Percentiles rank a stretch among this genome's conserved stretches.
Evolutionary conservation across 2,797 vertebrate genomes (phyloP).

Genomic region (Myripristis murdjan): DNA sequence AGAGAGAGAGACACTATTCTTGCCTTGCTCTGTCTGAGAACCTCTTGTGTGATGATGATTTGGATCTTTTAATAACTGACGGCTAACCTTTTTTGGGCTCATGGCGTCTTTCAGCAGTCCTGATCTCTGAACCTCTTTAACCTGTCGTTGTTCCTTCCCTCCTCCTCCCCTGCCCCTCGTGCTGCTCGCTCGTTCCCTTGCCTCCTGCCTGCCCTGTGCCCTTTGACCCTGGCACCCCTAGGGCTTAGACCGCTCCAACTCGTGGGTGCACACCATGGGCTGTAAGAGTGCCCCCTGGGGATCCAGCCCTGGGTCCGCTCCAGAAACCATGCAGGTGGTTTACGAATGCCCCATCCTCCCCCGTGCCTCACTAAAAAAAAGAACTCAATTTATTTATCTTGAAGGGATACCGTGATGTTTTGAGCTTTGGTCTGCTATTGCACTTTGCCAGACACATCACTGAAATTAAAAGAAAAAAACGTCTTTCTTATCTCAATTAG

Average conservation of each 20-base stretch:
- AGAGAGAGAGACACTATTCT: constrained; percentile 39
- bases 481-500: too few species aligned
- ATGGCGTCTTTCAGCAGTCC: constrained; percentile 70
- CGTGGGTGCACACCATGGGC: constrained; percentile 99
- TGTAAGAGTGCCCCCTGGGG: constrained; percentile 98
- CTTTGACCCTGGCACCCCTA: constrained; percentile 88
- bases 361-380: constrained; percentile 67
- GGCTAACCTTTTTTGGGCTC: constrained; percentile 59
- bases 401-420: constrained; percentile 73
- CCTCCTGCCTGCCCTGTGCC: constrained; percentile 80
- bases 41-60: constrained; percentile 59
- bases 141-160: constrained; percentile 87
- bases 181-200: constrained; percentile 83
- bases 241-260: constrained; percentile 99
- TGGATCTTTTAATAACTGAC: constrained; percentile 55
- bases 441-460: constrained; percentile 19
- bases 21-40: constrained; percentile 42
- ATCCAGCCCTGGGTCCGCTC: constrained; percentile 97
- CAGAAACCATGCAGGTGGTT: constrained; percentile 99
- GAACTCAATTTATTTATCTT: constrained; percentile 63
- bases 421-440: constrained; percentile 72
- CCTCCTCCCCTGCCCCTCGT: constrained; percentile 80
- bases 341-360: constrained; percentile 75
- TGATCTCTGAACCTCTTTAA: constrained; percentile 83
- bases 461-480: background rate